These are phyloP conservation scores for Lophochroa leadbeateri DNA, from an alignment of 2,113 vertebrate genomes.

Conservation along the genomic window DNA sequence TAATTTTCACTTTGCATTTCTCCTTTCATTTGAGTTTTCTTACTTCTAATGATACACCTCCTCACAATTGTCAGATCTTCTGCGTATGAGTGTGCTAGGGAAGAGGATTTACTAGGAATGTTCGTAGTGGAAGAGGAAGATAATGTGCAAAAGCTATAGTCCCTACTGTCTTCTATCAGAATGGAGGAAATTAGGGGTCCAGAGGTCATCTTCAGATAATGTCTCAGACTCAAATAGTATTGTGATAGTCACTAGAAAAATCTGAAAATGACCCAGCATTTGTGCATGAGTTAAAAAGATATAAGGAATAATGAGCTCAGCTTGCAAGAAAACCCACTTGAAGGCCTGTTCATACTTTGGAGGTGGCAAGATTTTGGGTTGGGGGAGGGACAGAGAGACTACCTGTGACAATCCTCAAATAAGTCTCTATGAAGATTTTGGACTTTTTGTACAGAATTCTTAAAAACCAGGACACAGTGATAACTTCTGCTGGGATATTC, in stretches of 20 bases:
- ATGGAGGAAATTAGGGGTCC: not conserved
- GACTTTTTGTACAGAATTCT: not conserved
- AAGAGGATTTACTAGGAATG: not conserved
- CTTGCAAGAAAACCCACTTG: not conserved
- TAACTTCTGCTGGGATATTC: not conserved
- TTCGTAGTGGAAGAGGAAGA: not conserved
- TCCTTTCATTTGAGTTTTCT: not conserved
- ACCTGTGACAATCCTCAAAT: not conserved
- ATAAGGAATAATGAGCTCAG: not conserved
- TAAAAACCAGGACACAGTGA: not conserved
- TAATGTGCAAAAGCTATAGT: not conserved
- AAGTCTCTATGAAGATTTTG: not conserved
- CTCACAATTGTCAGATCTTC: not conserved
- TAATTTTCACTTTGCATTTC: conserved; percentile 15
- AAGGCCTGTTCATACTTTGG: not conserved
- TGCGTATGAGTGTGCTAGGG: not conserved
- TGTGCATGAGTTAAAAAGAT: not conserved
- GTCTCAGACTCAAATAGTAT: not conserved
- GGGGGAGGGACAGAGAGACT: not conserved
- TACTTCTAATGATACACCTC: not conserved
- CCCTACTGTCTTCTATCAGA: not conserved
- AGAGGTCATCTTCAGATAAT: not conserved
- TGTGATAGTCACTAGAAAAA: not conserved
- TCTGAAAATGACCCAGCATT: not conserved
- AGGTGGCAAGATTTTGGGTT: not conserved